Evolutionary conservation across 2,888 invertebrate genomes (phyloP).

Genomic region (Antitype chi): DNA sequence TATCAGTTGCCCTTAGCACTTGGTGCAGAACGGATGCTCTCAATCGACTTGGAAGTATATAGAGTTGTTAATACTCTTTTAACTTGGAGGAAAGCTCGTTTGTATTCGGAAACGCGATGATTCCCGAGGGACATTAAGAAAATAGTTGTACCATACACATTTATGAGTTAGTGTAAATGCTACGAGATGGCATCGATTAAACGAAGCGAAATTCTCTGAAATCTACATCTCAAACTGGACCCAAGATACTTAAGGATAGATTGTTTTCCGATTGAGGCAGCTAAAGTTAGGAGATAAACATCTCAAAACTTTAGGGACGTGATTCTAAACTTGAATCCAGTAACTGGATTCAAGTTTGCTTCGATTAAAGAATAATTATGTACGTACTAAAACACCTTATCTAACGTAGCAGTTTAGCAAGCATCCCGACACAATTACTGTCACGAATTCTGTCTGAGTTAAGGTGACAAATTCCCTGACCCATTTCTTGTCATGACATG

Average conservation of each 20-base stretch:
- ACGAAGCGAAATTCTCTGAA: neutral
- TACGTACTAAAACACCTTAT: neutral
- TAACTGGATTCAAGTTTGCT: neutral
- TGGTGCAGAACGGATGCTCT: too few relatives aligned
- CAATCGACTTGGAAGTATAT: too few relatives aligned
- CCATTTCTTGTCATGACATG: neutral
- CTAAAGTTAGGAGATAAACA: slow-evolving; percentile 27
- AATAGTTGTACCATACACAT: too few relatives aligned
- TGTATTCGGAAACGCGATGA: too few relatives aligned
- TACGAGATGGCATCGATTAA: neutral
- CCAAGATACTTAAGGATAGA: slow-evolving; percentile 3
- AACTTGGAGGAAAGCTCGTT: too few relatives aligned
- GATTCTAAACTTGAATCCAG: too few relatives aligned
- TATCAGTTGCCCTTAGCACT: too few relatives aligned
- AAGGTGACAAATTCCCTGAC: neutral
- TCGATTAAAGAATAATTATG: neutral
- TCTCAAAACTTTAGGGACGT: slow-evolving; percentile 25
- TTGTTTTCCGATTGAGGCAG: slow-evolving; percentile 9
- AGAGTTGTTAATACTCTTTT: too few relatives aligned
- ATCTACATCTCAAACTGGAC: slow-evolving; percentile 6
- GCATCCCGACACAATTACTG: neutral
- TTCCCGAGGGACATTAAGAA: too few relatives aligned
- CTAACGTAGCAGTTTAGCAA: neutral
- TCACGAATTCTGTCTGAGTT: neutral
- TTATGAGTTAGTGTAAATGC: neutral